Base-by-base conservation (phyloP, 2,888 invertebrate genomes). In the Apamea monoglypha region DNA sequence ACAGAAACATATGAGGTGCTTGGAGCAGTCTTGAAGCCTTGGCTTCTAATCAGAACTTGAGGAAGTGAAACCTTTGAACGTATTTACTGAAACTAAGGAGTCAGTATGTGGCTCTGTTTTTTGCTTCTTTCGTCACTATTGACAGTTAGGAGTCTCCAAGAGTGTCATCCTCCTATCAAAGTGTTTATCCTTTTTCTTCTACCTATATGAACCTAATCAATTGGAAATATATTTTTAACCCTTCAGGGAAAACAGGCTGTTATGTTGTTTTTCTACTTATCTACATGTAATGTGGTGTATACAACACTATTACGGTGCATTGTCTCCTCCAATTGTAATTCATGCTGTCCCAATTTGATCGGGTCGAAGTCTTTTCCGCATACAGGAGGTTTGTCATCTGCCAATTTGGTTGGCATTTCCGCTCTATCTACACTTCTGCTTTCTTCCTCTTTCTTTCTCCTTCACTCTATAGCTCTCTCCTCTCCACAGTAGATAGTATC, bases 1-100 rank as follows among this genome's bases (percentile, higher is more conserved):
- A 70, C 53, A 56, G 21, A 50, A 75, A 80, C 32, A 47, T 69
- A 68, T 44, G 21, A 53, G 10, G 6, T 72, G 50, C 64, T 80
- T 73, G 59, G 36, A 82, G 32, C 56, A 50, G 70, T 56, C 25
- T 66, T 18, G 32, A 61, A 78, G 64, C 18, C 70, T 25, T 44
- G 59, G 29, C 14, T n/a, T 66, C 78, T 29, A 67, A 78, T 77
- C 40, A 69, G 68, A 44, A 25, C 18, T 63, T 18, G 44, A 56
- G 44, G 8, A 47, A 47, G 12, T 56, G 68, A 56, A 77, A 83
- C 25, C 3, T 53, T 18, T 47, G 29, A 67, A 63, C 10, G 18
- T 12, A 32, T 32, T 8, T 25, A 56, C 8, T 18, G 29, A 69
- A 40, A 40, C 4, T 68, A n/a, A 6, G 12, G 40, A 68, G 14